Percentiles rank a stretch among this genome's conserved stretches.
phyloP scores from a whole-genome alignment of 2,888 invertebrate species.

The Ischnura elegans region DNA sequence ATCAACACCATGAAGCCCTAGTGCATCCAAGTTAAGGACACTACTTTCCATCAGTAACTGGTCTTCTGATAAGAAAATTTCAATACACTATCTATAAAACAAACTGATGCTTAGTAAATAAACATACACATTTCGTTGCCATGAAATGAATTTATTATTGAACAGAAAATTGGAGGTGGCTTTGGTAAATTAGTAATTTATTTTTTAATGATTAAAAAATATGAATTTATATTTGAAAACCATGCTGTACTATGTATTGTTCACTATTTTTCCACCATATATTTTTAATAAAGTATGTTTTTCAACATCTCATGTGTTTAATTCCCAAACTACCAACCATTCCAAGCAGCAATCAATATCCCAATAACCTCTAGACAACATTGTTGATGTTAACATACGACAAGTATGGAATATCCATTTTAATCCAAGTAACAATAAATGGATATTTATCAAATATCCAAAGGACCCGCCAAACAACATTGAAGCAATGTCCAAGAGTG shows the following conservation, averaged over 20 bases:
- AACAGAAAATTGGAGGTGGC: background rate
- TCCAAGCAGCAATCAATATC: no score
- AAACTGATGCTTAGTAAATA: background rate
- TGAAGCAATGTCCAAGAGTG: no score
- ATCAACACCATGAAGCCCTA: background rate
- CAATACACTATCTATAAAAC: background rate
- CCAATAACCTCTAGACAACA: no score
- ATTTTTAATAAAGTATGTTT: slow-evolving; percentile 20
- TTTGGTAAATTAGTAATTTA: background rate
- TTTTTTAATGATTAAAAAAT: background rate
- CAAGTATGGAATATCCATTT: no score
- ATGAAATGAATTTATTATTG: background rate
- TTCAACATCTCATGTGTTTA: background rate
- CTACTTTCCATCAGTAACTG: no score
- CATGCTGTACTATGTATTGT: background rate
- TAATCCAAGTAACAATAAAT: no score
- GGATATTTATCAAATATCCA: no score
- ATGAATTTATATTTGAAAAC: background rate
- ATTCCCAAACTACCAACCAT: background rate
- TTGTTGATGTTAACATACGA: no score
- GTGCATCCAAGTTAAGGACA: background rate
- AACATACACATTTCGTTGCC: background rate
- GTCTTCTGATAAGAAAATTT: no score
- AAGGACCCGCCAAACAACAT: no score
- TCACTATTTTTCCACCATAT: background rate